Percentiles rank a stretch among this genome's conserved stretches.
These are phyloP conservation scores for Xanthostigma xanthostigma DNA, from an alignment of 2,888 invertebrate species.

Conservation along the genomic window DNA sequence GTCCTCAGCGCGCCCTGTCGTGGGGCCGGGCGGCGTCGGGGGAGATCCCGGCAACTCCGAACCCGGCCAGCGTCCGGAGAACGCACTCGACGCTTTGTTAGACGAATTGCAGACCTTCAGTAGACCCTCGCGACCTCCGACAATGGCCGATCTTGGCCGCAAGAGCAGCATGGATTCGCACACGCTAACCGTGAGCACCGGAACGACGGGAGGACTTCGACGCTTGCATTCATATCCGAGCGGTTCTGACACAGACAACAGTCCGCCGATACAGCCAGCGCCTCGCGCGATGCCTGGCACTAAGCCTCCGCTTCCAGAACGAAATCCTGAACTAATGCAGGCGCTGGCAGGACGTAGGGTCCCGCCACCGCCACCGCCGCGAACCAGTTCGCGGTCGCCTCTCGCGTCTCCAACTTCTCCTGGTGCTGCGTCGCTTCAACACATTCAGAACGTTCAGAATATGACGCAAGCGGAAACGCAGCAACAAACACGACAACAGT, in stretches of 20 bases:
- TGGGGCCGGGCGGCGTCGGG: conserved; percentile 45
- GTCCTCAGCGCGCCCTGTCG: conserved; percentile 39
- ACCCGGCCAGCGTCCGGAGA: conserved; percentile 62
- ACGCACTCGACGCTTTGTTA: conserved; percentile 94
- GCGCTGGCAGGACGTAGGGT: conserved; percentile 57
- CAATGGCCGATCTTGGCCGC: conserved; percentile 35
- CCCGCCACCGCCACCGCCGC: conserved; percentile 85
- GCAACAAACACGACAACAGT: conserved; percentile 22
- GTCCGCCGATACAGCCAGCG: conserved; percentile 48
- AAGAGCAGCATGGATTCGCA: conserved; percentile 39
- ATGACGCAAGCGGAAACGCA: conserved; percentile 18
- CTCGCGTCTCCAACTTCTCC: conserved; percentile 71
- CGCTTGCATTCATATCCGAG: conserved; percentile 75
- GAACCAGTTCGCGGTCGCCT: conserved; percentile 78
- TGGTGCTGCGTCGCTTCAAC: conserved; percentile 30
- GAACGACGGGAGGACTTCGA: conserved; percentile 42
- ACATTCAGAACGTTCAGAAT: conserved; percentile 28
- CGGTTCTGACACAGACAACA: conserved; percentile 67
- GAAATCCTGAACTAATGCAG: conserved; percentile 62
- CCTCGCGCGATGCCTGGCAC: conserved; percentile 32
- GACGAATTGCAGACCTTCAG: conserved; percentile 85
- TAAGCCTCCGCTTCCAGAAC: conserved; percentile 72
- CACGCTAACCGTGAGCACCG: conserved; percentile 25
- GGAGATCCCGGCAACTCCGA: conserved; percentile 37
- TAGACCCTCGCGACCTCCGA: conserved; percentile 41